Evolutionary conservation across 2,797 vertebrate genomes (phyloP), one percentile per base, ranked within the genome.

Genomic region (Scolopax rusticola): DNA sequence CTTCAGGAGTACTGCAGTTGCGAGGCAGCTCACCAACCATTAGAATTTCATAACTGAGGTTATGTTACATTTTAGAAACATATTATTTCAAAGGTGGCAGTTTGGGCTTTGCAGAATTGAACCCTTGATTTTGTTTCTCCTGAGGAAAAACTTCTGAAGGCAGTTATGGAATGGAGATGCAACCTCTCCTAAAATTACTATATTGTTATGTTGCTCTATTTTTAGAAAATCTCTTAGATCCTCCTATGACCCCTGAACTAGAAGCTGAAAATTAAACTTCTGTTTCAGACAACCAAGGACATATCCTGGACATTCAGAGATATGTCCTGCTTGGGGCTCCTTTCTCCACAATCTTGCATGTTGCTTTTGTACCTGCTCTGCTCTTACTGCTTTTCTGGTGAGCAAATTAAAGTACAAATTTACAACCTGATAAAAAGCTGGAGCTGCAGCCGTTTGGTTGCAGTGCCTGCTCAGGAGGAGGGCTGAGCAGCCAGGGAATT

Each of bases 311-410:
- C 61, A 65, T 19, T 36, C 16, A 15, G 50, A 50, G 63, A 56
- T 27, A 15, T 51, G 30, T 84, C 69, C 54, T 60, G 16, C 6
- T 20, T 94, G 64, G 27, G 53, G 15, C 38, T 64, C 5, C 79
- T 93, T 92, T 93, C 50, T 84, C 50, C 69, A 24, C 43, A 48
- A 45, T 41, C 76, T 83, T 71, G 47, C 11, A 18, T 68, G 20
- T 60, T 93, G 80, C 67, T 95, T 65, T n/a, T 9, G 0, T 69
- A 67, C 43, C 79, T 84, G 36, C 60, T 91, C 45, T 92, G 78
- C 51, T 92, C 50, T 73, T 63, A 45, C 67, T 90, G 59, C 81
- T 83, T 89, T 95, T 90, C 82, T 89, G 75, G 68, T 65, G 47
- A 90, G 48, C 68, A 71, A 28, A 75, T 82, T 20, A 78, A 90